Conservation (phyloP, 2,797 vertebrate genomes). For the Tangara arthus region DNA sequence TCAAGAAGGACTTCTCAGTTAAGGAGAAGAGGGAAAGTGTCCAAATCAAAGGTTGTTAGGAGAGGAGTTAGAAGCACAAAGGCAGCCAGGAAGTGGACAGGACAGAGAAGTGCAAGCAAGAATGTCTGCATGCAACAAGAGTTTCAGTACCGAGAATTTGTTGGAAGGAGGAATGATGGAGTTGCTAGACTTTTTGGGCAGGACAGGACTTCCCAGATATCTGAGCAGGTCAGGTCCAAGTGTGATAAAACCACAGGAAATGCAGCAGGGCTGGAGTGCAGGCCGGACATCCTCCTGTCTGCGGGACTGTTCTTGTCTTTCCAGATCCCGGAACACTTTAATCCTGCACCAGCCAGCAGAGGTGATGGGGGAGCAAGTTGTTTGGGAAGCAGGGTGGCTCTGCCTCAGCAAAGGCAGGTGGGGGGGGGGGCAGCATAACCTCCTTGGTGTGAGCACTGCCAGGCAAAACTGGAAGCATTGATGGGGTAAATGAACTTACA, state of each 20-base stretch:
- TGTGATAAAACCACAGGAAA: neutral
- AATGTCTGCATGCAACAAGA: neutral
- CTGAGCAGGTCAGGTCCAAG: neutral
- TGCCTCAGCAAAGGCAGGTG: neutral
- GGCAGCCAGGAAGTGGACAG: neutral
- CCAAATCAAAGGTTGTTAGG: neutral
- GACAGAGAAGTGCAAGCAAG: neutral
- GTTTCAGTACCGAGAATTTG: neutral
- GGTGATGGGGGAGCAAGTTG: fast-evolving
- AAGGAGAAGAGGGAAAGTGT: neutral
- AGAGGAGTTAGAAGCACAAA: neutral
- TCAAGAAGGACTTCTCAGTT: neutral
- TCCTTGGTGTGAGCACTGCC: neutral
- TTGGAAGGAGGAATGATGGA: neutral
- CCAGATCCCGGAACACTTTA: neutral
- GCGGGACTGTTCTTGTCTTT: neutral
- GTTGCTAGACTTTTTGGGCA: neutral
- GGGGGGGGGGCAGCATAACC: too few relatives aligned
- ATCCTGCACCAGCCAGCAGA: fast-evolving
- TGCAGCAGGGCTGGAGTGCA: fast-evolving
- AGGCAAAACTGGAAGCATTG: neutral
- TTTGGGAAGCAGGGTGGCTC: neutral
- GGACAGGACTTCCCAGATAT: neutral
- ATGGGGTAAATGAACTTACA: too few relatives aligned
- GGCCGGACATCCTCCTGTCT: neutral